Percentiles rank a stretch among this genome's conserved stretches.
These are phyloP conservation scores for Pyrgilauda ruficollis DNA, from an alignment of 2,113 vertebrate species.

Conservation along the genomic window DNA sequence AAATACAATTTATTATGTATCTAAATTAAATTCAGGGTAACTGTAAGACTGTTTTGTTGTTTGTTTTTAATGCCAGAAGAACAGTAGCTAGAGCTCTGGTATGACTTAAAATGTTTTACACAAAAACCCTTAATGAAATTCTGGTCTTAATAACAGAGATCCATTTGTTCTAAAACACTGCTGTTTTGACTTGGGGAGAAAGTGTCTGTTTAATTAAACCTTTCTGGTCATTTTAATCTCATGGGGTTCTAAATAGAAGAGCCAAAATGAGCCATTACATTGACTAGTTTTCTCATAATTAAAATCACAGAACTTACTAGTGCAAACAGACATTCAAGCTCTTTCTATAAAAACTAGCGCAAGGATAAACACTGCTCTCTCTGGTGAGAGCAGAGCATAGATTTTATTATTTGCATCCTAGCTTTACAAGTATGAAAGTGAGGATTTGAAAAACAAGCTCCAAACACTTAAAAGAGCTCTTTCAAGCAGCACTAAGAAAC, in stretches of 20 bases:
- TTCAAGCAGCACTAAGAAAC: not conserved
- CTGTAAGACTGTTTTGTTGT: not conserved
- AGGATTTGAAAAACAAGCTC: not conserved
- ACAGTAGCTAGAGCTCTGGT: not conserved
- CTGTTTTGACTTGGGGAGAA: not conserved
- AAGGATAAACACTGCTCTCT: conserved; percentile 3
- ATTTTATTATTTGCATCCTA: not conserved
- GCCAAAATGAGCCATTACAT: not conserved
- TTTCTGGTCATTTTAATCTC: not conserved
- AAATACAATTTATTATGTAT: not conserved
- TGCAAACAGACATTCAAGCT: not conserved
- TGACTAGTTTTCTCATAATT: not conserved
- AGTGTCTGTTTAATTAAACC: not conserved
- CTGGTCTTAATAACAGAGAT: not conserved
- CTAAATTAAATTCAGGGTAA: not conserved
- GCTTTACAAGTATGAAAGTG: not conserved
- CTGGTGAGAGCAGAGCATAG: not conserved
- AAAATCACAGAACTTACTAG: not conserved
- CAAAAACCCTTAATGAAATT: not conserved
- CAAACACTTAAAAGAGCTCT: not conserved
- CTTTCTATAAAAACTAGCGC: not conserved
- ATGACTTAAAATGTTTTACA: not conserved
- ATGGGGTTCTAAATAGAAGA: not conserved
- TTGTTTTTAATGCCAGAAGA: not conserved
- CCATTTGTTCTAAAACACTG: not conserved